These are phyloP conservation scores for Mythimna lalbum DNA, from an alignment of 2,888 invertebrate species.

Conservation along the genomic window DNA sequence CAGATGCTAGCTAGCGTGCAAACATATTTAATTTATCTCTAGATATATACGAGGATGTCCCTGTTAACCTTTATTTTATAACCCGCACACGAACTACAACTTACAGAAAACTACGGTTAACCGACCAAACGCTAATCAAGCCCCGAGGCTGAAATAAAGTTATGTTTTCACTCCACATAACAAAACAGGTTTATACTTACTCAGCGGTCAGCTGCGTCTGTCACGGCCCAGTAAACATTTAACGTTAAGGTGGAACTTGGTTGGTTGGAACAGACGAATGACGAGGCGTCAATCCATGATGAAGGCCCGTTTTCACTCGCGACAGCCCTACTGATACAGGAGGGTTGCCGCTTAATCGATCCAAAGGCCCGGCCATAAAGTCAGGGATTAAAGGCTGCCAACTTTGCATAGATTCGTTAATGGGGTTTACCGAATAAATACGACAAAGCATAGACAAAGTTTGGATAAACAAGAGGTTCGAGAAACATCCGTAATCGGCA, in stretches of 20 bases:
- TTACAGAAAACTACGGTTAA: constrained; percentile 30
- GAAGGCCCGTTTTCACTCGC: constrained; percentile 67
- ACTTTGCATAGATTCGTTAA: constrained; percentile 74
- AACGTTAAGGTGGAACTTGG: constrained; percentile 29
- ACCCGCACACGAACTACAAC: constrained; percentile 30
- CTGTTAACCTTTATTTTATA: constrained; percentile 32
- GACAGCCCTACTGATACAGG: constrained; percentile 61
- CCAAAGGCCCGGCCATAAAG: constrained; percentile 64
- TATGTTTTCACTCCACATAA: constrained; percentile 18
- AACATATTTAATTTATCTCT: constrained; percentile 3
- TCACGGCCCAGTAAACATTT: constrained; percentile 24
- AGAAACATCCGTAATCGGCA: constrained; percentile 49
- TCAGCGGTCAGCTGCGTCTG: constrained; percentile 4
- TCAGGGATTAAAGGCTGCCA: constrained; percentile 70
- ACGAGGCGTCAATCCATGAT: constrained; percentile 48
- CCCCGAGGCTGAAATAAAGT: constrained; percentile 30
- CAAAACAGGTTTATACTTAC: constrained; percentile 1
- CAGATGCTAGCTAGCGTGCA: constrained; percentile 30
- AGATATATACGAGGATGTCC: constrained; percentile 1
- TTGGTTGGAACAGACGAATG: constrained; percentile 32
- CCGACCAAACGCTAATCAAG: constrained; percentile 31
- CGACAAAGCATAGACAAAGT: constrained; percentile 67
- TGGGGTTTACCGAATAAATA: constrained; percentile 69
- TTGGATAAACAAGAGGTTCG: constrained; percentile 46
- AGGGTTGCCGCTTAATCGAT: constrained; percentile 74